Evolutionary conservation across 2,797 vertebrate species (phyloP).

Genomic region (Parotocinclus haroldoi): DNA sequence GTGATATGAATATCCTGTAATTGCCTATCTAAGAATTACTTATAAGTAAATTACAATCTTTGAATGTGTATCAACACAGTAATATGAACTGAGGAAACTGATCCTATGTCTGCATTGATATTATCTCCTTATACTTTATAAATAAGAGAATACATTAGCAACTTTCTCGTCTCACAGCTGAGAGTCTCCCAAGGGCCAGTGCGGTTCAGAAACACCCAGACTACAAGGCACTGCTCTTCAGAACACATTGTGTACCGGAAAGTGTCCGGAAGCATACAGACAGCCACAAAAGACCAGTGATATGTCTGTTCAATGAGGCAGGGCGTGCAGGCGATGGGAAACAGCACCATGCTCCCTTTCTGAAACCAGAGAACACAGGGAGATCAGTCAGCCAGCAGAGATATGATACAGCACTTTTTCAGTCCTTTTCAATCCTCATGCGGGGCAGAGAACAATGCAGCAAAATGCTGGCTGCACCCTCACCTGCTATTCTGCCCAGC

Average conservation of each 20-base stretch:
- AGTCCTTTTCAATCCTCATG: constrained; percentile 49
- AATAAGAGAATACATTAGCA: constrained; percentile 25
- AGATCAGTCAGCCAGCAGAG: constrained; percentile 57
- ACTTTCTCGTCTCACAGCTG: constrained; percentile 21
- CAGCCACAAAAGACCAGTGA: constrained; percentile 47
- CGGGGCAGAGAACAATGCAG: constrained; percentile 49
- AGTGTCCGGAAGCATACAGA: constrained; percentile 39
- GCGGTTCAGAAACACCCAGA: constrained; percentile 18
- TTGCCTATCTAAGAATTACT: too few relatives aligned
- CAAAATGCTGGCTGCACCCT: constrained; percentile 38
- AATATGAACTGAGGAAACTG: constrained; percentile 11
- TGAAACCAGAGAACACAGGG: constrained; percentile 61
- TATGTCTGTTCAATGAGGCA: constrained; percentile 58
- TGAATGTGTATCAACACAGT: neutral
- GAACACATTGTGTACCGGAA: constrained; percentile 24
- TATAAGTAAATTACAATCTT: too few relatives aligned
- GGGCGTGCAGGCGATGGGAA: constrained; percentile 62
- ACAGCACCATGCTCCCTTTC: constrained; percentile 51
- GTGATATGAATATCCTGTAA: too few relatives aligned
- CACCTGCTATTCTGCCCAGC: constrained; percentile 41
- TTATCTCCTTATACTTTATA: constrained; percentile 19
- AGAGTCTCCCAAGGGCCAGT: constrained; percentile 36
- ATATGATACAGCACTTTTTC: constrained; percentile 59
- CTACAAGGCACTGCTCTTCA: constrained; percentile 15
- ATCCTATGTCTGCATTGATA: neutral